Evolutionary conservation across 2,888 invertebrate species (phyloP), one percentile per base, ranked within the genome.

Genomic region (Drosophila meridionalis): DNA sequence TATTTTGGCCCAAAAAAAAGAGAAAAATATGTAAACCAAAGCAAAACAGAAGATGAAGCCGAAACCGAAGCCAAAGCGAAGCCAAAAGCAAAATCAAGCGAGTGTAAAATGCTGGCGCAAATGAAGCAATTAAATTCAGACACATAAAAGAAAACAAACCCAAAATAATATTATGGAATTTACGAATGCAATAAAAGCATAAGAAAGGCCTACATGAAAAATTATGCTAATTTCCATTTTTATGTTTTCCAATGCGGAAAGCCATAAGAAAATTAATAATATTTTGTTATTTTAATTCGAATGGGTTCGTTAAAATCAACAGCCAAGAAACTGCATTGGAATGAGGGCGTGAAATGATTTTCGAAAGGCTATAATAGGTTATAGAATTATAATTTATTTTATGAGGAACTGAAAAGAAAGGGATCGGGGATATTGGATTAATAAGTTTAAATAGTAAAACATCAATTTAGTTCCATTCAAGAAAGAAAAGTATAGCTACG

Each of bases 91-190:
- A n/a, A 52, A 48, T 36, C 5, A 28, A 42, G 50, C 45, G 47
- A 43, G 61, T 30, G 36, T 12, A 70, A 84, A 70, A 73, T 62
- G 61, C 36, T 34, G 84, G 75, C 80, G 84, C 80, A 89, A 91
- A 89, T 91, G 74, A 81, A 78, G 81, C 78, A 69, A 78, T 77
- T 76, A 61, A 77, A 77, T 73, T 62, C 68, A 64, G 59, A 62
- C 55, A 64, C 38, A 56, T n/a, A 59, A 76, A 65, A 70, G 52
- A 52, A 68, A 59, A 63, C 26, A 66, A 68, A 65, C 34, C 20
- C 42, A 61, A 53, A 61, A 57, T 36, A 59, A 63, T 42, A 52
- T 50, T 75, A 38, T 59, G 67, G 80, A 78, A 76, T 76, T 80
- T 76, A 68, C 42, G 65, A 67, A 61, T 28, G 58, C 62, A 75